Base-by-base conservation (phyloP, 2,797 vertebrate genomes). In the Natrix natrix region DNA sequence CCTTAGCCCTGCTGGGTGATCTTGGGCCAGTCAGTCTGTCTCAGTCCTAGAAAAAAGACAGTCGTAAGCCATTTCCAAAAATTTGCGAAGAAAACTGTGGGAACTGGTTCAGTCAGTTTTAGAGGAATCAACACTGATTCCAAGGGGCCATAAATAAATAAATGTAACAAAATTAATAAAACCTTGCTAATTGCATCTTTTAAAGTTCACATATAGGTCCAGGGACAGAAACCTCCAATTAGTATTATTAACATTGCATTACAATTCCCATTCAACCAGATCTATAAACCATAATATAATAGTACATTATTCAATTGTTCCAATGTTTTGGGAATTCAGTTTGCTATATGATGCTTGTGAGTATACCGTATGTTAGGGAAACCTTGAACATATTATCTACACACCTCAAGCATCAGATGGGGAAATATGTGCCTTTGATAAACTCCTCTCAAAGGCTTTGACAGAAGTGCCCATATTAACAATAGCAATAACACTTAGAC, bases 141-240 rank as follows among this genome's bases (percentile, higher is more conserved):
- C 8, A 78, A 78, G 1, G n/a, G 13, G 20, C 74, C 69, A 78
- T 4, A 43, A 43, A 43, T 43, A 78, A 22, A 78, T 78, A 78
- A 43, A 78, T 22, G 43, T 20, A 96, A 97, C 95, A 96, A 95
- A 96, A 96, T 97, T 96, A 94, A 96, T 95, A 92, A 52, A 92
- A 88, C 90, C 86, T 59, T 96, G 90, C 1, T 0, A 54, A 89
- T 91, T 97, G 96, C 87, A 86, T 83, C 88, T 94, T 93, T n/a
- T 95, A 24, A 91, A 57, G 52, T 92, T n/a, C 94, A 93, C 92
- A 54, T 88, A 93, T 91, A 94, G 94, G 94, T 95, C 89, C 93
- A 0, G 94, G 91, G 92, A 94, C 96, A 95, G 93, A 94, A 92
- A 63, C 91, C 94, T 96, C 95, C 95, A 95, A 96, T 96, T 95